Conservation (phyloP, 2,888 invertebrate genomes). For the Acanthosepion pharaonis region DNA sequence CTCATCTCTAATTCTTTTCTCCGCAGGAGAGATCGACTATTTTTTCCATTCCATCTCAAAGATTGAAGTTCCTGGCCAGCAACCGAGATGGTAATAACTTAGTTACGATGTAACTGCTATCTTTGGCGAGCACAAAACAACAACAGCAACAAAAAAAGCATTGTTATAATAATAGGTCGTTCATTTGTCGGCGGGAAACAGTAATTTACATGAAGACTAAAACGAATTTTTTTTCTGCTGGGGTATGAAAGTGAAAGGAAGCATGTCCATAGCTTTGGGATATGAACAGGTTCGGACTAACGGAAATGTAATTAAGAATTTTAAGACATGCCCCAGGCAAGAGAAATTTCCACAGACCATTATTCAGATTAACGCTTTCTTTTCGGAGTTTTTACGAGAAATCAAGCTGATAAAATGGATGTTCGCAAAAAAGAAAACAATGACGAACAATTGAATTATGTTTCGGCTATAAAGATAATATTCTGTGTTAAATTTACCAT, state of each 20-base stretch:
- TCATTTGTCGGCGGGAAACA: not conserved
- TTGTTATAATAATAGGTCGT: not conserved
- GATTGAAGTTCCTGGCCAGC: slow-evolving; percentile 18
- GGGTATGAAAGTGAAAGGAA: not conserved
- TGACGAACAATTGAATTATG: not conserved
- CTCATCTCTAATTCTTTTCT: not conserved
- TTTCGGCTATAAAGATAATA: not conserved
- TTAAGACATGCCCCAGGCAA: not conserved
- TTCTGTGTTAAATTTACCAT: not conserved
- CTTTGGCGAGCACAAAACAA: not conserved
- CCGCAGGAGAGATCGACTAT: not conserved
- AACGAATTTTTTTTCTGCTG: not conserved
- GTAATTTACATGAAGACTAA: not conserved
- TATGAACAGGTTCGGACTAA: not conserved
- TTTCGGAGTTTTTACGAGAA: not conserved
- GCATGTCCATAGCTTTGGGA: not conserved
- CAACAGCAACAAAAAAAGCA: not conserved
- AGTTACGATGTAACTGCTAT: not conserved
- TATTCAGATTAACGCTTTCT: not conserved
- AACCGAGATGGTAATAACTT: not conserved
- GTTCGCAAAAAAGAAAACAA: not conserved
- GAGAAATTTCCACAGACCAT: not conserved
- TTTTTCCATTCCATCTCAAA: not conserved
- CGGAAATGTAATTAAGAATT: not conserved
- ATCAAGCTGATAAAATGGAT: not conserved